Base-by-base conservation (phyloP, 2,797 vertebrate genomes). In the Cygnus olor region DNA sequence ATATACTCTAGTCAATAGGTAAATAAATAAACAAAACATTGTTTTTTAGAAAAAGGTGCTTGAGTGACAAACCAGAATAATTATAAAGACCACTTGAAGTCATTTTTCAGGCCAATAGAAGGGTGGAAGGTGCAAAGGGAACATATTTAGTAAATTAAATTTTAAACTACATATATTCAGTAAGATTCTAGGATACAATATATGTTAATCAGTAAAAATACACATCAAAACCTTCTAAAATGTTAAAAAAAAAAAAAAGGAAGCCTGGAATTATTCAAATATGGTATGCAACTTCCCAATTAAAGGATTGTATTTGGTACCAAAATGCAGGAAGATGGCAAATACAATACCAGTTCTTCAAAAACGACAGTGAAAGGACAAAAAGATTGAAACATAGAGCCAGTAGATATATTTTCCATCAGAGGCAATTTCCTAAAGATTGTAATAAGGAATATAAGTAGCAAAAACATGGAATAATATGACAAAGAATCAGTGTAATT, bases 261-360 rank as follows among this genome's bases (percentile, higher is more conserved):
- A 89, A 74, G 19, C 8, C n/a, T 86, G 14, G 3, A 86, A 54
- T 32, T 80, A 5, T 20, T 36, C 24, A 78, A 61, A 90, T 42
- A 12, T 1, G 0, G 7, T 21, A 58, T 3, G 3, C 21, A 74
- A 38, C 8, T 70, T 66, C 47, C 66, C 7, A 63, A 14, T 58
- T 72, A 38, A 72, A 80, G 30, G 28, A 30, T 65, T 1, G 3
- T 2, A 0, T 16, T 58, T 71, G 21, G 24, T 49, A 71, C 28
- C 40, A 80, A 71, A 88, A 65, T 25, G 64, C 5, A 77, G 14
- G 11, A 38, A 70, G 61, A 11, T n/a, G 5, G 14, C 9, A 90
- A 88, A 57, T 53, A 68, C 0, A 0, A 27, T 17, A 47, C 1
- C 0, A 1, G 1, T 22, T 72, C 64, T 71, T 88, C 7, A 32